A percentile compares a stretch with the other conserved stretches of the same genome.
phyloP scores from a whole-genome alignment of 2,113 vertebrate genomes.

The Geococcyx californianus region DNA sequence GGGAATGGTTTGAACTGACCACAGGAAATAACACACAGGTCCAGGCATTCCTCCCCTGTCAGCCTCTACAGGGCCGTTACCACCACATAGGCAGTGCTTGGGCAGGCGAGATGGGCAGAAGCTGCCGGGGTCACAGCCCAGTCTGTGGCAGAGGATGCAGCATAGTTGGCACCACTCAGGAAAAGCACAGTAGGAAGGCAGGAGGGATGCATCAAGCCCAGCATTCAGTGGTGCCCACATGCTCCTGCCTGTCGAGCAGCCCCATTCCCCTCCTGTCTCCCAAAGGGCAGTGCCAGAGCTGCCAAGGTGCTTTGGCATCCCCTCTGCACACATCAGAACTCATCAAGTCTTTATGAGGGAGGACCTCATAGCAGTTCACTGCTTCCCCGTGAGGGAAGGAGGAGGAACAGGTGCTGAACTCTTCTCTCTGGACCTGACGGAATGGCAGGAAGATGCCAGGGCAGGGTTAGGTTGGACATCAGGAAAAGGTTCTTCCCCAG shows the following conservation, averaged over 20 bases:
- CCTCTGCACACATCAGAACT: fast-evolving
- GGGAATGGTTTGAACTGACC: background rate
- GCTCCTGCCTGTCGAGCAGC: fast-evolving
- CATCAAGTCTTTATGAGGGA: background rate
- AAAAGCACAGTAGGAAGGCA: fast-evolving
- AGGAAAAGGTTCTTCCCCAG: too few relatives aligned
- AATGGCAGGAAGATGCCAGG: too few relatives aligned
- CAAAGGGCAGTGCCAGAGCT: fast-evolving
- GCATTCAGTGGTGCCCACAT: fast-evolving
- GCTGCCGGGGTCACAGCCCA: background rate
- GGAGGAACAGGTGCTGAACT: too few relatives aligned
- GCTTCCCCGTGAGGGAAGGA: too few relatives aligned
- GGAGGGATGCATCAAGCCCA: background rate
- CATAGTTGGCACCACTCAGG: fast-evolving
- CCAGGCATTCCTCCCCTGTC: background rate
- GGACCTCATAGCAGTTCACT: too few relatives aligned
- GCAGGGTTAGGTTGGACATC: too few relatives aligned
- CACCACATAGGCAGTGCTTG: background rate
- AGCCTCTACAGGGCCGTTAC: background rate
- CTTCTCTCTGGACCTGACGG: too few relatives aligned
- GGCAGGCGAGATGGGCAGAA: background rate
- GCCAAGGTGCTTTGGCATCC: background rate
- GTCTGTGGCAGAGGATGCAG: fast-evolving
- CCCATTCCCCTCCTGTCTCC: background rate
- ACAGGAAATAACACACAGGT: background rate